Evolutionary conservation across 2,888 invertebrate species (phyloP).

Genomic region (Coremacera marginata): DNA sequence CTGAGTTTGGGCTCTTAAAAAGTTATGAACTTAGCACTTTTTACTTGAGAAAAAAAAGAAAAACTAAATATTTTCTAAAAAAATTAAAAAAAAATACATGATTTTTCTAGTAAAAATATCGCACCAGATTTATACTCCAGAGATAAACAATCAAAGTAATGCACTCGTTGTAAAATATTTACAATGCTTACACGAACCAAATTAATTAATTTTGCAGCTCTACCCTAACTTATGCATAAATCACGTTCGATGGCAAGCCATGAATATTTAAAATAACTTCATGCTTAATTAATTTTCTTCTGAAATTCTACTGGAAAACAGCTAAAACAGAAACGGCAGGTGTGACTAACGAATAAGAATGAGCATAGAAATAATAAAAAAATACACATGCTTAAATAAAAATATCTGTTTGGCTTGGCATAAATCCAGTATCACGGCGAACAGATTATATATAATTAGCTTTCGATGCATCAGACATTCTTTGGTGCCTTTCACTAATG

Average conservation of each 20-base stretch:
- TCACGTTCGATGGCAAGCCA: conserved; percentile 12
- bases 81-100: too few species aligned
- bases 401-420: background rate
- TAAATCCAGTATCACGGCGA: background rate
- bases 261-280: conserved; percentile 22
- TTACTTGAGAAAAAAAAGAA: background rate
- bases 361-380: background rate
- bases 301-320: background rate
- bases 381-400: background rate
- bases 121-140: too few species aligned
- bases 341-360: background rate
- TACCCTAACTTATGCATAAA: background rate
- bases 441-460: conserved; percentile 30
- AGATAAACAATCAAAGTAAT: too few species aligned
- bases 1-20: background rate
- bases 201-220: background rate
- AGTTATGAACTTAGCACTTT: background rate
- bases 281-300: conserved; percentile 9
- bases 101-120: too few species aligned
- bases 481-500: background rate
- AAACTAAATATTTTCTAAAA: background rate
- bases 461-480: background rate
- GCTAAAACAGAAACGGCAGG: background rate
- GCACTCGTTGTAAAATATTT: too few species aligned
- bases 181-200: background rate